These are phyloP conservation scores for Vannuccia rotundouncinata DNA, from an alignment of 2,888 invertebrate species.

Conservation along the genomic window DNA sequence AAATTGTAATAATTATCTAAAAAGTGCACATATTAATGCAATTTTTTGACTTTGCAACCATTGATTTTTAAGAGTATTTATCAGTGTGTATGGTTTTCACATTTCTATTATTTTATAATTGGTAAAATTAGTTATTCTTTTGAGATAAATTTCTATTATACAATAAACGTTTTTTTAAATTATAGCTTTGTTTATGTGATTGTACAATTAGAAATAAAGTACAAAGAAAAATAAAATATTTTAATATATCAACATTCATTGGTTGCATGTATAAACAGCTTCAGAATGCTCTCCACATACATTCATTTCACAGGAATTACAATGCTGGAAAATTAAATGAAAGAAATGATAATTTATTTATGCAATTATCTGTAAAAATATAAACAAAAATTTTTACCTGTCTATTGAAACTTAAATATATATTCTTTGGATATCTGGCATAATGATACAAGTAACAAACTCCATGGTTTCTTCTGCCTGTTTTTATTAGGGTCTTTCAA, in stretches of 20 bases:
- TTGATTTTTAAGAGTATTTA: slow-evolving; percentile 13
- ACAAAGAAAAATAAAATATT: background rate
- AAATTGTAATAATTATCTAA: slow-evolving; percentile 3
- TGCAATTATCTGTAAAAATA: slow-evolving; percentile 6
- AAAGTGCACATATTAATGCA: background rate
- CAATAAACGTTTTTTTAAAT: background rate
- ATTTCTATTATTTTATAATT: slow-evolving; percentile 20
- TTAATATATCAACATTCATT: slow-evolving; percentile 2
- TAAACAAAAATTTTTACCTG: background rate
- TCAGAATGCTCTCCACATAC: slow-evolving; percentile 21
- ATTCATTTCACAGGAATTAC: background rate
- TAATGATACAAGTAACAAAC: slow-evolving; percentile 7
- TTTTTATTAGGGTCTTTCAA: background rate
- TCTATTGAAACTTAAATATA: slow-evolving; percentile 3
- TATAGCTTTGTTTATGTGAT: slow-evolving; percentile 3
- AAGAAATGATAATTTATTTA: slow-evolving; percentile 4
- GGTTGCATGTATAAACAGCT: background rate
- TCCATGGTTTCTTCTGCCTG: background rate
- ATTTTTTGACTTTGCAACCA: background rate
- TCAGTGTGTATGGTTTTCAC: slow-evolving; percentile 8
- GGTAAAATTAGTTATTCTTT: slow-evolving; percentile 8
- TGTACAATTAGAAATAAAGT: background rate
- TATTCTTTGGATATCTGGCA: slow-evolving; percentile 7
- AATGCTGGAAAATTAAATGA: background rate
- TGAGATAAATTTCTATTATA: slow-evolving; percentile 8